Conservation (phyloP, 1,140 invertebrate species). For the Drosophila repletoides region DNA sequence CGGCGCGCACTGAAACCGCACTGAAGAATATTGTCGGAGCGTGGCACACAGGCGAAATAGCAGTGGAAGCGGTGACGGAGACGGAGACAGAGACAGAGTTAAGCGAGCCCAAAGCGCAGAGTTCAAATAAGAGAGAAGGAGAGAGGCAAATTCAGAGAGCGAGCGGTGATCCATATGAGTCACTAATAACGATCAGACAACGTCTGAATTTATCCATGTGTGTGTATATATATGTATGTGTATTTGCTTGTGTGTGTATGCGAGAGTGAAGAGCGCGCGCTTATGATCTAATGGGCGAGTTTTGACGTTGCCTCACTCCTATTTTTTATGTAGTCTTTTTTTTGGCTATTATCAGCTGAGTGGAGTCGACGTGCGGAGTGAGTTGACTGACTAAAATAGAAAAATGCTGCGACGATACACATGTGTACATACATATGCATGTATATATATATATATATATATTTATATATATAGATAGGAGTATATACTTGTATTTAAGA, state of each 20-base stretch:
- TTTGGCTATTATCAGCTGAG: constrained; percentile 51
- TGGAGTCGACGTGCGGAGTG: background rate
- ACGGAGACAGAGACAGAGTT: constrained; percentile 18
- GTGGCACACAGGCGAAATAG: constrained; percentile 22
- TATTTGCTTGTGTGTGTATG: constrained; percentile 17
- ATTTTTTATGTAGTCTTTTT: constrained; percentile 2
- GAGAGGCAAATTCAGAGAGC: constrained; percentile 4
- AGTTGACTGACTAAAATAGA: constrained; percentile 29
- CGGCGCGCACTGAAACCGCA: constrained; percentile 61
- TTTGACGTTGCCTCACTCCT: constrained; percentile 62
- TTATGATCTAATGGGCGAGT: constrained; percentile 69
- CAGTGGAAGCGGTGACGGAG: constrained; percentile 38
- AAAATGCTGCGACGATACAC: background rate
- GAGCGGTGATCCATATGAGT: constrained; percentile 50
- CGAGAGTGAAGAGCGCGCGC: constrained; percentile 18
- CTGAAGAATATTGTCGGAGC: constrained; percentile 62
- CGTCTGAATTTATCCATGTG: background rate
- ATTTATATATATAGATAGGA: background rate
- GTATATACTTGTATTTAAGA: background rate
- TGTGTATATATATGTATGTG: background rate
- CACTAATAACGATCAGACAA: constrained; percentile 47
- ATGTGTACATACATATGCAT: background rate
- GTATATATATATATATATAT: background rate
- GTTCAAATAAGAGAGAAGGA: constrained; percentile 5
- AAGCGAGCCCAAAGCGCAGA: constrained; percentile 20